Conservation (phyloP, 2,797 vertebrate species). For the Lacerta viridis region DNA sequence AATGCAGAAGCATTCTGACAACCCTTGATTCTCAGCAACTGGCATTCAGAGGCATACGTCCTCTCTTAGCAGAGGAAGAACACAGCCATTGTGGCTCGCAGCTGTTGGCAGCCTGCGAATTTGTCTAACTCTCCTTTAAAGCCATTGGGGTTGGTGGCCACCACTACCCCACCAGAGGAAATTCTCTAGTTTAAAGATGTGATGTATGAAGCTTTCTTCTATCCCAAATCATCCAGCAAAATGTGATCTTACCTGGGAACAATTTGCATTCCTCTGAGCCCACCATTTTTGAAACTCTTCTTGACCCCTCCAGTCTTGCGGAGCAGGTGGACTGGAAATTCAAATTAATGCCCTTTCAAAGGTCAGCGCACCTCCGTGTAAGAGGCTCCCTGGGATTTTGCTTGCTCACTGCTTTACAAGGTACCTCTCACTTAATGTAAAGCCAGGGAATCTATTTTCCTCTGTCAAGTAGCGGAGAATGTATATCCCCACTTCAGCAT, state of each 20-base stretch:
- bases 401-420: constrained; percentile 3
- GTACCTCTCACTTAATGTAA: neutral
- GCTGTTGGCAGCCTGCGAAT: too few species aligned
- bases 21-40: too few species aligned
- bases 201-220: too few species aligned
- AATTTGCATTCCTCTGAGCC: neutral
- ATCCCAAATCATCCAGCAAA: too few species aligned
- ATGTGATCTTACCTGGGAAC: neutral
- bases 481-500: neutral
- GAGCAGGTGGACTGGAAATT: neutral
- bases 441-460: constrained; percentile 10
- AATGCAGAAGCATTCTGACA: too few species aligned
- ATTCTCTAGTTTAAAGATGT: too few species aligned
- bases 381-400: neutral
- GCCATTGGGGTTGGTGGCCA: too few species aligned
- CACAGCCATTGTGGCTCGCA: too few species aligned
- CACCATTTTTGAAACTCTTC: neutral
- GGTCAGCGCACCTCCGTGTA: neutral
- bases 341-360: neutral
- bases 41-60: too few species aligned
- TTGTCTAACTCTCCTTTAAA: too few species aligned
- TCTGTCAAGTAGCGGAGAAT: constrained; percentile 27
- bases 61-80: too few species aligned
- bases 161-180: too few species aligned
- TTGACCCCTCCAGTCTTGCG: neutral